Conservation (phyloP, 2,888 invertebrate genomes). For the Troides helena region DNA sequence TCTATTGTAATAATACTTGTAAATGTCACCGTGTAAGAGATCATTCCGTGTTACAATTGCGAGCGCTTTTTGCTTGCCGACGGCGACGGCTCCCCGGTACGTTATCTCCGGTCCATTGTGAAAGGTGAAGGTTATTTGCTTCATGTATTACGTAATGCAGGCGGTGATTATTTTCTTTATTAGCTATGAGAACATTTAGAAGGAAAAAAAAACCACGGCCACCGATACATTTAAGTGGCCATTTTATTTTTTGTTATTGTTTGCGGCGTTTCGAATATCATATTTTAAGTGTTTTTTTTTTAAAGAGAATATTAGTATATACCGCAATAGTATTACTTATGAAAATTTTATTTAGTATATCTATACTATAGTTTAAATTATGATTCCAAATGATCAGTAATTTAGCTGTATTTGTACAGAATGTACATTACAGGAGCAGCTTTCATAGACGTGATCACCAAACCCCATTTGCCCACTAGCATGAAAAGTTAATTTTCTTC, state of each 20-base stretch:
- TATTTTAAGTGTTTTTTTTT: neutral
- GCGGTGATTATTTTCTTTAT: slow-evolving; percentile 54
- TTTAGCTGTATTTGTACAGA: too few species aligned
- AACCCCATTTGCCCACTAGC: too few species aligned
- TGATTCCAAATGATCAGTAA: too few species aligned
- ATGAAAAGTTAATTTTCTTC: too few species aligned
- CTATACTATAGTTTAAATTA: too few species aligned
- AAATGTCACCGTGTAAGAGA: slow-evolving; percentile 26
- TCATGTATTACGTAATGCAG: slow-evolving; percentile 53
- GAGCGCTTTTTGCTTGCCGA: slow-evolving; percentile 27
- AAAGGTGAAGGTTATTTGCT: slow-evolving; percentile 63
- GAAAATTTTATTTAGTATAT: too few species aligned
- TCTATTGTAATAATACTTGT: slow-evolving; percentile 6
- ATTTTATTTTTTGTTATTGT: slow-evolving; percentile 3
- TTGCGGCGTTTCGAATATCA: neutral
- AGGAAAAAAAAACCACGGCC: slow-evolving; percentile 27
- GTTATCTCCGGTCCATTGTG: slow-evolving; percentile 45
- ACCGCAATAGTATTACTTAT: too few species aligned
- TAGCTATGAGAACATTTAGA: slow-evolving; percentile 44
- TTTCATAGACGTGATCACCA: too few species aligned
- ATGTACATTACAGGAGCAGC: too few species aligned
- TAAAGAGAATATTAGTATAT: too few species aligned
- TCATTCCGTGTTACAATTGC: slow-evolving; percentile 21
- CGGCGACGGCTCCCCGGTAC: slow-evolving; percentile 18
- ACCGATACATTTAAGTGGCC: slow-evolving; percentile 13